A percentile compares a stretch with the other conserved stretches of the same genome.
Evolutionary conservation across 2,113 vertebrate species (phyloP).

Genomic region (Calonectris borealis): DNA sequence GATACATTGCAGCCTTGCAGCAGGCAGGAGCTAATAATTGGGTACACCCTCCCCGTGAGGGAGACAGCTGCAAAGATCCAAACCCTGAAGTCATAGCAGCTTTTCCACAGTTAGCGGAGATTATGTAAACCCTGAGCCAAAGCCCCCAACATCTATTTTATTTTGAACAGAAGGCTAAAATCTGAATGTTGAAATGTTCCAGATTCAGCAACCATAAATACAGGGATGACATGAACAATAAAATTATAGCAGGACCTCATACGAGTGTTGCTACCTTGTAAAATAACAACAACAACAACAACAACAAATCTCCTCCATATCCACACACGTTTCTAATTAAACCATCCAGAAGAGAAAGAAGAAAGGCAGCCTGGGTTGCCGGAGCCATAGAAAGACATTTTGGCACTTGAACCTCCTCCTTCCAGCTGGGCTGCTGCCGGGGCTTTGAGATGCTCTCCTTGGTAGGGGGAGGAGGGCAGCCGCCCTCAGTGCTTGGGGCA

Average conservation of each 20-base stretch:
- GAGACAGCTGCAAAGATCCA: background rate
- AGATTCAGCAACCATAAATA: background rate
- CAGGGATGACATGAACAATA: background rate
- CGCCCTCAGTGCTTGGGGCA: background rate
- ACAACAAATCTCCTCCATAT: background rate
- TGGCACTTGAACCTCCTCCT: background rate
- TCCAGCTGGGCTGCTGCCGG: background rate
- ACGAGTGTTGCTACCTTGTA: background rate
- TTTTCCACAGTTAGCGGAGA: background rate
- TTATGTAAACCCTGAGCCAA: background rate
- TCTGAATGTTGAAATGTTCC: background rate
- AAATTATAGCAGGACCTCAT: background rate
- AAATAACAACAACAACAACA: background rate
- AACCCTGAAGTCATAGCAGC: background rate
- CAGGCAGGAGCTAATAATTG: background rate
- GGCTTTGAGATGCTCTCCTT: background rate
- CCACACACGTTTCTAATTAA: background rate
- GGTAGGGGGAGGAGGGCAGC: background rate
- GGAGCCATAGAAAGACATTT: background rate
- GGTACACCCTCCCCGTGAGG: background rate
- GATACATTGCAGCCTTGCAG: background rate
- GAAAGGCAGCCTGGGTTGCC: background rate
- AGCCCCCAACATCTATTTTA: background rate
- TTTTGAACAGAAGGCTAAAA: constrained; percentile 35
- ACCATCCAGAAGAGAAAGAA: background rate